These are phyloP conservation scores for Euborellia annulipes DNA, from an alignment of 1,140 invertebrate genomes.

Conservation along the genomic window DNA sequence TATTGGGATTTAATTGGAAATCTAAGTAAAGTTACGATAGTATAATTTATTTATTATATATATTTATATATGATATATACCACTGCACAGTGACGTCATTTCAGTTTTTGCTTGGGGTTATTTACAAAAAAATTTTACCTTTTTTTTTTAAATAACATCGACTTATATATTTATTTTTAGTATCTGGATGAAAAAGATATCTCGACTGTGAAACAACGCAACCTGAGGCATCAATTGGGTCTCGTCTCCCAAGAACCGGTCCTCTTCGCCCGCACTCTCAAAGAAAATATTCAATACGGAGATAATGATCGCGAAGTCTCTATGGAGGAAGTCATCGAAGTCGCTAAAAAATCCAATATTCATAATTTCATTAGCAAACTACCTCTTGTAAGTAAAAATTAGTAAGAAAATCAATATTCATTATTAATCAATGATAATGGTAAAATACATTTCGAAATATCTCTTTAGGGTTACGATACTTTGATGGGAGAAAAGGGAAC, in stretches of 20 bases:
- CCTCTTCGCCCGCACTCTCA: constrained; percentile 70
- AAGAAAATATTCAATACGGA: constrained; percentile 79
- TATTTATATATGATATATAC: too few relatives aligned
- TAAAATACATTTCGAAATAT: too few relatives aligned
- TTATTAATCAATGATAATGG: too few relatives aligned
- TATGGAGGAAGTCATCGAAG: constrained; percentile 60
- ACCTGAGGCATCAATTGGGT: constrained; percentile 45
- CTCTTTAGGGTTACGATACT: constrained; percentile 33
- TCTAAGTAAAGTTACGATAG: too few relatives aligned
- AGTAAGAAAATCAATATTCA: too few relatives aligned
- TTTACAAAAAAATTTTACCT: too few relatives aligned
- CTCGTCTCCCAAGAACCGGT: constrained; percentile 73
- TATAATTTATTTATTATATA: too few relatives aligned
- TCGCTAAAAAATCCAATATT: constrained; percentile 73
- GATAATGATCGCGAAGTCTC: constrained; percentile 47
- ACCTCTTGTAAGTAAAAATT: constrained; percentile 59
- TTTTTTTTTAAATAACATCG: too few relatives aligned
- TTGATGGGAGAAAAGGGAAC: constrained; percentile 40
- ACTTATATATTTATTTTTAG: neutral
- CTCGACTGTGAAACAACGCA: constrained; percentile 19
- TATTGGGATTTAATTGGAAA: too few relatives aligned
- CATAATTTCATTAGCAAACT: constrained; percentile 68
- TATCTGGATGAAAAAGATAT: neutral
- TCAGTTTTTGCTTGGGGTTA: too few relatives aligned
- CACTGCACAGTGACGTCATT: too few relatives aligned